phyloP scores from a whole-genome alignment of 2,113 vertebrate species.

The Actenoides lindsayi region DNA sequence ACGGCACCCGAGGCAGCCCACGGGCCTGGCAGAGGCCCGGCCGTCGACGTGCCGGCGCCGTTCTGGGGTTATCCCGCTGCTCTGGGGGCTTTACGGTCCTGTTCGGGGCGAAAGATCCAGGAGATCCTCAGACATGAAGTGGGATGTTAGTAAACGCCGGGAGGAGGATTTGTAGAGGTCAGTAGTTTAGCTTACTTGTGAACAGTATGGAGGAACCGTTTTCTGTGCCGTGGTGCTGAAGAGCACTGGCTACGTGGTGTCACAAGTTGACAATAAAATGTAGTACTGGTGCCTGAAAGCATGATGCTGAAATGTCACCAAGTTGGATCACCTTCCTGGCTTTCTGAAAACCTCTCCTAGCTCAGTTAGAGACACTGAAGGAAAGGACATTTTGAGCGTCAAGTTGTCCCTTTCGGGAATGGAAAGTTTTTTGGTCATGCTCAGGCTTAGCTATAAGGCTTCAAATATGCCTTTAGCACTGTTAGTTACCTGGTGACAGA shows the following conservation, averaged over 20 bases:
- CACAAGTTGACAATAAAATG: neutral
- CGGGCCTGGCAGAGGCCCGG: neutral
- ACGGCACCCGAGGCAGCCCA: neutral
- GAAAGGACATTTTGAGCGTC: neutral
- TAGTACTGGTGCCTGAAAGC: neutral
- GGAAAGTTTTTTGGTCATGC: rapidly evolving
- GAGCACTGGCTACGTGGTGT: neutral
- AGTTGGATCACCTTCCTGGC: neutral
- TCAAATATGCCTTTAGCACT: neutral
- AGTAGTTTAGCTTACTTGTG: rapidly evolving
- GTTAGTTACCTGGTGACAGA: neutral
- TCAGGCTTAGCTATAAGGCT: neutral
- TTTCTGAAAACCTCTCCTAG: neutral
- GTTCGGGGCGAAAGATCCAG: rapidly evolving
- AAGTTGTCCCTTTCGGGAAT: neutral
- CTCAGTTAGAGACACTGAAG: neutral
- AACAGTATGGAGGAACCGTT: rapidly evolving
- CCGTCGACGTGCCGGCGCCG: too few relatives aligned
- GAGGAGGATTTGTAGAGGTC: neutral
- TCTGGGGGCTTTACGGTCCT: neutral
- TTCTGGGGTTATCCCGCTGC: neutral
- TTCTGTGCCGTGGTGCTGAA: neutral
- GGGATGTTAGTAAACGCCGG: neutral
- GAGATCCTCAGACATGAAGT: rapidly evolving
- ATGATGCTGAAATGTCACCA: rapidly evolving